A percentile compares a stretch with the other conserved stretches of the same genome.
Conservation (phyloP, 2,113 vertebrate genomes). For the Microcebus murinus region DNA sequence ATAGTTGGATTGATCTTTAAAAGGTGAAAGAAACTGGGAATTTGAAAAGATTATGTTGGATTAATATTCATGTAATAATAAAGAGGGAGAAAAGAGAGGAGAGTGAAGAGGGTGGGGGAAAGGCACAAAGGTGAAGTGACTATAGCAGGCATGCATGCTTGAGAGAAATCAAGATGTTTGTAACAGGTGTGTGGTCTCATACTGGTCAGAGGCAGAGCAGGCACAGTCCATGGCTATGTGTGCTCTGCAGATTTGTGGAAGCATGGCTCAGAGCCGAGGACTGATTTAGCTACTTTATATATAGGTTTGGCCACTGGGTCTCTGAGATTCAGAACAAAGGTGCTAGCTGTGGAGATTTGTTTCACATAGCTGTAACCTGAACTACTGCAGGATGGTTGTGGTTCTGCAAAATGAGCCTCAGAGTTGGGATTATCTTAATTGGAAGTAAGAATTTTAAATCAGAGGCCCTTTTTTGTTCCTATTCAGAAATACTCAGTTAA, state of each 20-base stretch:
- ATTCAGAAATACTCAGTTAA: not conserved
- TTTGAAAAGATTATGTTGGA: conserved; percentile 23
- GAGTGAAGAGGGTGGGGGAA: not conserved
- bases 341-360: not conserved
- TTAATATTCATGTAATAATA: not conserved
- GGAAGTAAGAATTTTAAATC: conserved; percentile 47
- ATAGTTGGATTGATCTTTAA: conserved; percentile 44
- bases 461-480: not conserved
- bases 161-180: not conserved
- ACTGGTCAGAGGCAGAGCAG: not conserved
- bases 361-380: not conserved
- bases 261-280: not conserved
- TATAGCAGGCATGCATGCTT: not conserved
- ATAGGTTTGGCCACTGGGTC: not conserved
- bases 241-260: not conserved
- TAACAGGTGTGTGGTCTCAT: not conserved
- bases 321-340: conserved; percentile 35
- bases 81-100: not conserved
- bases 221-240: not conserved
- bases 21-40: conserved; percentile 18
- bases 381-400: not conserved
- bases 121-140: not conserved
- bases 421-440: conserved; percentile 7
- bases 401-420: conserved; percentile 41
- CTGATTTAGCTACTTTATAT: conserved; percentile 5